Evolutionary conservation across 1,140 invertebrate species (phyloP), one percentile per base, ranked within the genome.

Genomic region (Drosophila virilis): DNA sequence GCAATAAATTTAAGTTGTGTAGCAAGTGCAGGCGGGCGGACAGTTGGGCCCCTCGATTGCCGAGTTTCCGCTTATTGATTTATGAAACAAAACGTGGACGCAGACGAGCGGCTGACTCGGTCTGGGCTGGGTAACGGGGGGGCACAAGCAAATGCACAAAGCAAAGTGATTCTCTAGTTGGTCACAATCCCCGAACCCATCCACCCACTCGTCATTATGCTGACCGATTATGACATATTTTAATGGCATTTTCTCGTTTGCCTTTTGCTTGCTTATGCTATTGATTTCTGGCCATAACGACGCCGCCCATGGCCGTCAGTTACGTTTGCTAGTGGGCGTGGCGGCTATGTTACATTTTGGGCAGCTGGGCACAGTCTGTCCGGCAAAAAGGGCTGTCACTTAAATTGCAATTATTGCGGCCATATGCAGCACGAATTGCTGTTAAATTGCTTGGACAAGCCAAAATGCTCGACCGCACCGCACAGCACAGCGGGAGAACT

Each of bases 191-290:
- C n/a, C n/a, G n/a, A n/a, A n/a, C n/a, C 15, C 5, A 17, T n/a
- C n/a, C 12, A 17, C 45, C 66, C 15, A 77, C 75, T 77, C 77
- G 79, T 88, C 83, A 83, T 82, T 86, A 86, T 86, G 83, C 83
- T 86, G 83, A 88, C 83, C 83, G 83, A 86, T 86, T 86, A 86
- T 88, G 83, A 88, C 83, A 86, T 76, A 83, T 86, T 86, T 86
- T 88, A 86, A 86, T 86, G 69, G 78, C 66, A 86, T 86, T 86
- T 86, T 86, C 83, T 88, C 74, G 83, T 86, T 74, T 59, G 42
- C 42, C 40, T 8, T 60, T 51, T 60, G 40, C 67, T 52, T 73
- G 77, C 77, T 88, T 86, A 86, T 86, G 83, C 83, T 86, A 86
- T 86, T 83, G 83, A 86, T 86, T 86, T 83, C 84, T 86, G 68